Base-by-base conservation (phyloP, 2,888 invertebrate species). In the Eupithecia tripunctaria region DNA sequence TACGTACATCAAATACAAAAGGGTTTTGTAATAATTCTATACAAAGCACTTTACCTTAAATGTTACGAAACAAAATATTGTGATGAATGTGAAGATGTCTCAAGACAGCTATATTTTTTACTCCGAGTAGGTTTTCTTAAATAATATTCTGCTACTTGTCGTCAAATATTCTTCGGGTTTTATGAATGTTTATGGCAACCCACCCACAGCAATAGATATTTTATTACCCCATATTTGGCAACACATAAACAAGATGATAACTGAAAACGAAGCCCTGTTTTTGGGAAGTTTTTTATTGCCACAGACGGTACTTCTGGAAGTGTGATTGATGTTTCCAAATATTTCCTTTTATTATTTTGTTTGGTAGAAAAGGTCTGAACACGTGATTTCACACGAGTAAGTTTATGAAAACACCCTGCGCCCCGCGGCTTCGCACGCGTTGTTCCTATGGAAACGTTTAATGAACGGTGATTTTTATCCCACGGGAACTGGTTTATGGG, bases 161-260 rank as follows among this genome's bases (percentile, higher is more conserved):
- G 73, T 73, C 73, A 71, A 78, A 73, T 73, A 74, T 74, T 43
- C 47, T 69, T 67, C 62, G 67, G 73, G 71, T 71, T 72, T 70
- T 76, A 74, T 69, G 73, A 72, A 75, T 79, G 79, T 83, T 82
- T 82, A 84, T 81, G 76, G 80, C 77, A 80, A 70, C 79, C 79
- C 79, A 77, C 74, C 70, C 79, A 77, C 78, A 80, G 80, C 80
- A 80, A 81, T 82, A 81, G 80, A 76, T 82, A 76, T 83, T 84
- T 85, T 80, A 78, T 73, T 76, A 82, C 81, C 74, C 80, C 83
- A 84, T 83, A 82, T 85, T 85, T 82, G 81, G 84, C 80, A 80
- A 78, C 83, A 74, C 80, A 84, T 86, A 86, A 84, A 85, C 86
- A 85, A 82, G 80, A 83, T 81, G 82, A 81, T 85, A 81, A 82